Evolutionary conservation across 2,888 invertebrate species (phyloP).

Genomic region (Aphodius granarius): DNA sequence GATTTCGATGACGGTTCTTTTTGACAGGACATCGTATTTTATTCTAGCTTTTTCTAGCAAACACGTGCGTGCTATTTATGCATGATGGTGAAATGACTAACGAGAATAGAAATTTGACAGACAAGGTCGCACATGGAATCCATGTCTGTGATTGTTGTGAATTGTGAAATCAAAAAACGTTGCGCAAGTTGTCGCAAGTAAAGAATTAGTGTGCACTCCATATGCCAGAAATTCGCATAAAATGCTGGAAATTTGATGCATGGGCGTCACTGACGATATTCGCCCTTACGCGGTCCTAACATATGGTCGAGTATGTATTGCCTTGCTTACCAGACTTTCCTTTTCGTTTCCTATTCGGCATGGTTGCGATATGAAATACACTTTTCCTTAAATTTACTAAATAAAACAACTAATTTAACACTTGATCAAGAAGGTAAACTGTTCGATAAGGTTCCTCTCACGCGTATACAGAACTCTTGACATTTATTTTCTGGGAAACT

Average conservation of each 20-base stretch:
- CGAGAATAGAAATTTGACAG: background rate
- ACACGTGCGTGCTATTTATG: background rate
- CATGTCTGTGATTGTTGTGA: background rate
- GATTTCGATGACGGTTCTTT: too few species aligned
- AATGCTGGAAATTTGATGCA: constrained; percentile 13
- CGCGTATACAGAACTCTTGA: constrained; percentile 70
- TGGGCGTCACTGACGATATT: constrained; percentile 20
- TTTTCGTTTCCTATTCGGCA: constrained; percentile 79
- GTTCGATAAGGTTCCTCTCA: constrained; percentile 72
- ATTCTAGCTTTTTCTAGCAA: background rate
- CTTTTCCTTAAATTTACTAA: constrained; percentile 58
- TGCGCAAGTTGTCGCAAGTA: background rate
- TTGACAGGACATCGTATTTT: too few species aligned
- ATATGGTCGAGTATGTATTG: constrained; percentile 17
- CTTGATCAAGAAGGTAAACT: constrained; percentile 81
- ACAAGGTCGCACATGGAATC: background rate
- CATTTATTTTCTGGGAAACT: constrained; percentile 72
- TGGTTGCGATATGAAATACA: constrained; percentile 53
- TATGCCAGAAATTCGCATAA: constrained; percentile 26
- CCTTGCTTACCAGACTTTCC: constrained; percentile 68
- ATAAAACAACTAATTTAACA: constrained; percentile 61
- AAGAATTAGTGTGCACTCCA: constrained; percentile 27
- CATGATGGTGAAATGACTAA: background rate
- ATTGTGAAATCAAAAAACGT: background rate
- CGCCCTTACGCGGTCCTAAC: constrained; percentile 22